Base-by-base conservation (phyloP, 2,888 invertebrate genomes). In the Mongoloraphidia duomilia region DNA sequence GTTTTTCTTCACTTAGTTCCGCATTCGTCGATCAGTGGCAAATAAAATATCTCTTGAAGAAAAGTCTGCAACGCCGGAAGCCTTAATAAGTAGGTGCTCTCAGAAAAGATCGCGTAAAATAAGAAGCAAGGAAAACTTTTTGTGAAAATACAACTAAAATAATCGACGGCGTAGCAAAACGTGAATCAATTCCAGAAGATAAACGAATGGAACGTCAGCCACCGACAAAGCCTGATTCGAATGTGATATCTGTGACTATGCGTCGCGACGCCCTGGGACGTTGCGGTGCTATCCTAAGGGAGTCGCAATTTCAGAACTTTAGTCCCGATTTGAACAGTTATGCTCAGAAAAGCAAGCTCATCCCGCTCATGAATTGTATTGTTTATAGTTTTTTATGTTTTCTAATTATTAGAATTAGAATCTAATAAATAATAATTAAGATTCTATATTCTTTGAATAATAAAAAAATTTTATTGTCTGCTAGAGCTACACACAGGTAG, bases 151-250 rank as follows among this genome's bases (percentile, higher is more conserved):
- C 39, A 37, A 44, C 26, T 9, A 44, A 44, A 34, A 50, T 35
- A 50, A 50, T 43, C 14, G 50, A 50, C 14, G 43, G 35, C 13
- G 50, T 41, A 3, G 47, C 14, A 10, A 46, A 43, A 47, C 42
- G 40, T 47, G 41, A 46, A 9, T 53, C 51, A 9, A 44, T 48
- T 34, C 43, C 38, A 9, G 47, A 50, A 26, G 46, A 50, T 9
- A 47, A 54, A 33, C 44, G 44, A 37, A 44, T 46, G 34, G 46
- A 48, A 33, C 46, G 13, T 38, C n/a, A 38, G 8, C n/a, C 4
- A 12, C 40, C 13, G 17, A 48, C 37, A 43, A 48, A 42, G 12
- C 17, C 37, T 17, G 48, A 48, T 2, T 8, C 42, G 13, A 48
- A 48, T 35, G 48, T 48, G 11, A 48, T 48, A 12, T 34, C 37